Evolutionary conservation across 2,113 vertebrate genomes (phyloP).

Genomic region (Nesoenas mayeri): DNA sequence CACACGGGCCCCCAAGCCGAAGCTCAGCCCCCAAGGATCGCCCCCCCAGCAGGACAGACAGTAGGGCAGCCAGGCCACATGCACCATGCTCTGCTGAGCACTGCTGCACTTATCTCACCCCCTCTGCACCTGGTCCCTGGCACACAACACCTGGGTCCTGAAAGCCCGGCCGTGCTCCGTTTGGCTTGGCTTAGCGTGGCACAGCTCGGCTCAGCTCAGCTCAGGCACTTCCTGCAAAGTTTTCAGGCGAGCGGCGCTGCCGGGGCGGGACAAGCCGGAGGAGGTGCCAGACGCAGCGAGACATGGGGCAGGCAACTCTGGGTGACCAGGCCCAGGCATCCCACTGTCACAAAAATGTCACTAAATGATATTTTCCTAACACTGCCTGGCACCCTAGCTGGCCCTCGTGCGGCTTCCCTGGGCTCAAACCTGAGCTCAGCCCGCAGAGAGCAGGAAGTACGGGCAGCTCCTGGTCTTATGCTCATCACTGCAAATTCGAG

Average conservation of each 20-base stretch:
- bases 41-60: neutral
- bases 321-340: accelerated
- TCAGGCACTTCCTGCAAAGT: neutral
- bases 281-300: neutral
- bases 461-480: neutral
- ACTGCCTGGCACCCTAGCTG: neutral
- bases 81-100: neutral
- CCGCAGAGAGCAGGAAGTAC: neutral
- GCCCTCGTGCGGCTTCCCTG: neutral
- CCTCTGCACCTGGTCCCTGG: neutral
- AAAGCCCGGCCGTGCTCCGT: neutral
- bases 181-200: neutral
- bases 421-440: neutral
- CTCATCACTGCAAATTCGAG: too few species aligned
- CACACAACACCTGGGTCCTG: neutral
- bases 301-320: accelerated
- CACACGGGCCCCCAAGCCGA: neutral
- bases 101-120: neutral
- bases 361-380: too few species aligned
- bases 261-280: neutral
- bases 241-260: neutral
- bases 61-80: neutral
- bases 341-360: neutral
- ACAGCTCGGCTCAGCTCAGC: neutral
- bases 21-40: too few species aligned